Conservation (phyloP, 2,113 vertebrate species). For the Vidua macroura region DNA sequence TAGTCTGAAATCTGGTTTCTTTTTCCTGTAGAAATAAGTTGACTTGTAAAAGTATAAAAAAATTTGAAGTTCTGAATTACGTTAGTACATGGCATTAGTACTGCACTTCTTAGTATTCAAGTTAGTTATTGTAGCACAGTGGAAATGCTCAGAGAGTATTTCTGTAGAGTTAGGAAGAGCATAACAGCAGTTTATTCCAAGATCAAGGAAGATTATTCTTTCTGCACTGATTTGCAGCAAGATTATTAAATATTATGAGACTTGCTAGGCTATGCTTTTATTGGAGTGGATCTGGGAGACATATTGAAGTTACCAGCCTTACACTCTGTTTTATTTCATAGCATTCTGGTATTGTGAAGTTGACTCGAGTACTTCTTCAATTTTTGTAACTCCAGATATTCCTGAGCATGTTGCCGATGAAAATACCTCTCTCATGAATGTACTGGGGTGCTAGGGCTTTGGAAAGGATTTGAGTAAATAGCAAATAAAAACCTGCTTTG, state of each 20-base stretch:
- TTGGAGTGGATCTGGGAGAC: background rate
- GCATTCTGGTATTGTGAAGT: background rate
- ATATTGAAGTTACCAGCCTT: background rate
- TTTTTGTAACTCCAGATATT: background rate
- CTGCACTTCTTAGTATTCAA: background rate
- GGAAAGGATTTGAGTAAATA: background rate
- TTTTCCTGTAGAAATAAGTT: background rate
- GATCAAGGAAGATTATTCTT: conserved; percentile 32
- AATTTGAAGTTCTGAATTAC: background rate
- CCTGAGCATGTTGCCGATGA: background rate
- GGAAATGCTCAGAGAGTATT: background rate
- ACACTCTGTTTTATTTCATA: background rate
- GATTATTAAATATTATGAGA: conserved; percentile 23
- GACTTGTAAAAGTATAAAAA: background rate
- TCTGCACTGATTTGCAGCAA: background rate
- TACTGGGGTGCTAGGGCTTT: background rate
- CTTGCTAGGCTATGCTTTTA: background rate
- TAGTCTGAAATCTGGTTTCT: background rate
- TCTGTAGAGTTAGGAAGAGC: background rate
- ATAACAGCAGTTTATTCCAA: background rate
- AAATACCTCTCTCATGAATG: background rate
- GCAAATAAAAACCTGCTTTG: background rate
- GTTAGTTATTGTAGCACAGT: background rate
- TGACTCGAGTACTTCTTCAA: background rate
- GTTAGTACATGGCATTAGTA: background rate